These are phyloP conservation scores for Drosophila nigritarsus DNA, from an alignment of 2,888 invertebrate species.

Conservation along the genomic window DNA sequence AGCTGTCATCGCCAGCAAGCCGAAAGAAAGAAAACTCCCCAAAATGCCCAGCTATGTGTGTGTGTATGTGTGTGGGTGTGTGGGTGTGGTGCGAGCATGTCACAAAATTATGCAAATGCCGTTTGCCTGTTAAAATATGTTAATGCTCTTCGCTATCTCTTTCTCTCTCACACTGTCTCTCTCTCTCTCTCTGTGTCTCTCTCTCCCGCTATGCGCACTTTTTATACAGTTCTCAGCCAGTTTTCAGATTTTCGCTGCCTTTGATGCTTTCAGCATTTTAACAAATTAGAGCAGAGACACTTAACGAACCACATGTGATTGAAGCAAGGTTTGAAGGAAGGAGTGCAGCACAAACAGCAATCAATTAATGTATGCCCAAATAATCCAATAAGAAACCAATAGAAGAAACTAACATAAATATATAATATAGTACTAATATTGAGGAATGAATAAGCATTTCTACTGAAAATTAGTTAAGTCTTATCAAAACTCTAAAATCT, in stretches of 20 bases:
- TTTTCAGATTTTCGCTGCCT: constrained; percentile 18
- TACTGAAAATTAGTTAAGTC: not conserved
- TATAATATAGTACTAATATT: not conserved
- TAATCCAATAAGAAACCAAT: not conserved
- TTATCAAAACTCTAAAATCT: not conserved
- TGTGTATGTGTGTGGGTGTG: not conserved
- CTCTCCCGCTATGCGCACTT: constrained; percentile 12
- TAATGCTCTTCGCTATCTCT: constrained; percentile 49
- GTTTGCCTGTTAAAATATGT: constrained; percentile 77
- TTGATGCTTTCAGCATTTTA: constrained; percentile 50
- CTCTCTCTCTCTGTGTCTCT: not conserved
- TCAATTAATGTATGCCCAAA: not conserved
- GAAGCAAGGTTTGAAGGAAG: not conserved
- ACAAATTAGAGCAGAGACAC: constrained; percentile 32
- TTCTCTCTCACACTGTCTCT: not conserved
- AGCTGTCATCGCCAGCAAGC: constrained; percentile 46
- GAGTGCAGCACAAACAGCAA: not conserved
- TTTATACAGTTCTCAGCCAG: constrained; percentile 27
- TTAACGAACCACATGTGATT: constrained; percentile 17
- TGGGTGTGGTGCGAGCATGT: constrained; percentile 15
- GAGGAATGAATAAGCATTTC: not conserved
- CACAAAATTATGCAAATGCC: constrained; percentile 78
- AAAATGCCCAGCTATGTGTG: constrained; percentile 33
- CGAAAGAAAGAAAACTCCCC: constrained; percentile 19
- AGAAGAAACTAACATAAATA: not conserved